Evolutionary conservation across 2,888 invertebrate genomes (phyloP), one percentile per base, ranked within the genome.

Genomic region (Muschampia plurimacula): DNA sequence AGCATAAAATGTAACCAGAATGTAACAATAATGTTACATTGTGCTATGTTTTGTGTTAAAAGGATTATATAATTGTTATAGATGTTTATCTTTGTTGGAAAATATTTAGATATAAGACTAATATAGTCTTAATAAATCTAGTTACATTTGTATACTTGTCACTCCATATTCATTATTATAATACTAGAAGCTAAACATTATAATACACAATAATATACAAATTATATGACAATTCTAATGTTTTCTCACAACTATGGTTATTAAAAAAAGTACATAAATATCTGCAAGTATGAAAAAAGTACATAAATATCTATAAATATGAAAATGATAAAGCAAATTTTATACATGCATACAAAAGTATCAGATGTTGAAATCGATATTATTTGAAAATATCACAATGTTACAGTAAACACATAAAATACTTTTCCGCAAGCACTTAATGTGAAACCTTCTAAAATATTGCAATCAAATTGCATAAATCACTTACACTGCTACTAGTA

Each of bases 331-430:
- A 32, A 59, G 59, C 59, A 59, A 32, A 59, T 32, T 36, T 64
- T 55, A 44, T 55, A 44, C 44, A 64, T 41, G 10, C 10, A 46
- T 22, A 22, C 22, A 22, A 22, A 22, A 22, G 22, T 15, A 46
- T 70, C 22, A 52, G 64, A 41, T 44, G 59, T 66, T 9, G 46
- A 22, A 39, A 60, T 41, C 9, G 28, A 66, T 28, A 60, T 60
- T 66, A 66, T 60, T 44, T 15, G 46, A 71, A 71, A 59, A 60
- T 75, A 75, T 76, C 75, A 76, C 74, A 73, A 72, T 72, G 60
- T 63, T 73, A 71, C 72, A 75, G 68, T 74, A 74, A 74, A 74
- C 69, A 68, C 59, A 72, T 55, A 69, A 62, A 75, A 75, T 73
- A 75, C 57, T 67, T 62, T 70, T 32, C 36, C 36, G 52, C 70